Conservation (phyloP, 2,888 invertebrate species). For the Seladonia tumulorum region DNA sequence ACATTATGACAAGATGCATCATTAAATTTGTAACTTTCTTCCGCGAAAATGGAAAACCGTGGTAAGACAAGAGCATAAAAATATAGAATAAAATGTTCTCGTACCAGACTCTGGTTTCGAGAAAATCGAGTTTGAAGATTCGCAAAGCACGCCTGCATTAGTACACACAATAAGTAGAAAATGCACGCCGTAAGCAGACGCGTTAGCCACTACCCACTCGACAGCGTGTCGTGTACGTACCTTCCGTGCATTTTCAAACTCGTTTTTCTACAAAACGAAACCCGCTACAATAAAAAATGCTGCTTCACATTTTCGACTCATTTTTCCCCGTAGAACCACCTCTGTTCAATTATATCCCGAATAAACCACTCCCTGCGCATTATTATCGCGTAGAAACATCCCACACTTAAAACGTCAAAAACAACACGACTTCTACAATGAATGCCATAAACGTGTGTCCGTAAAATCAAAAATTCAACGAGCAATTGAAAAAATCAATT, state of each 20-base stretch:
- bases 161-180: conserved; percentile 6
- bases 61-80: background rate
- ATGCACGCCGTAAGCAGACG: background rate
- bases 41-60: background rate
- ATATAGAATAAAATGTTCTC: background rate
- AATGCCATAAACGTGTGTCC: too few species aligned
- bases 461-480: too few species aligned
- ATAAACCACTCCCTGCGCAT: background rate
- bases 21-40: background rate
- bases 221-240: background rate
- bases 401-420: too few species aligned
- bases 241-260: background rate
- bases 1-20: background rate
- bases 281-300: background rate
- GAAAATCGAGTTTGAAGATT: background rate
- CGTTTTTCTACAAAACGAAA: background rate
- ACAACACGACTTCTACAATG: too few species aligned
- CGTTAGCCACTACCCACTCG: background rate
- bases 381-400: background rate
- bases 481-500: too few species aligned
- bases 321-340: background rate
- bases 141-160: background rate
- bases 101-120: background rate
- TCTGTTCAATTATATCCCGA: background rate
- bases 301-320: background rate